Percentiles rank a stretch among this genome's conserved stretches.
phyloP scores from a whole-genome alignment of 30 jellyfish, hydroid and myxozoan genomes.

The Chrysaora quinquecirrha region DNA sequence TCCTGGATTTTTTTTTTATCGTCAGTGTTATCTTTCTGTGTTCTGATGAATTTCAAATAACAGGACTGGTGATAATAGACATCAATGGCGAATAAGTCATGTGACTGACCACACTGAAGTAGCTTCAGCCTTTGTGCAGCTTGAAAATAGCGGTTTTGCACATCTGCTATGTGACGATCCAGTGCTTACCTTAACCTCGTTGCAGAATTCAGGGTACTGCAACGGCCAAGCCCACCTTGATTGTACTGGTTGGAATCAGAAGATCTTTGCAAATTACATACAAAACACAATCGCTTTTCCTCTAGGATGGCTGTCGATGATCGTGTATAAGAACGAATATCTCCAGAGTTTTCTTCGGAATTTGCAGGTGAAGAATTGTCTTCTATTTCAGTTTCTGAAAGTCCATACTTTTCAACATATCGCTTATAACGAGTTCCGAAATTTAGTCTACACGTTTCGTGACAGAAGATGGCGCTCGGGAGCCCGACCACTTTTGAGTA shows the following conservation, averaged over 20 bases:
- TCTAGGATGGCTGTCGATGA: background rate
- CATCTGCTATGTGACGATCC: background rate
- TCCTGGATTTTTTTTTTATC: background rate
- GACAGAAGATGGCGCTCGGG: background rate
- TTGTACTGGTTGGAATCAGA: slow-evolving; percentile 9
- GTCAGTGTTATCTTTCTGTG: background rate
- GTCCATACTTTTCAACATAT: background rate
- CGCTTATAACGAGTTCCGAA: background rate
- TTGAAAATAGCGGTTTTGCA: background rate
- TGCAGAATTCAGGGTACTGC: background rate
- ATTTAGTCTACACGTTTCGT: background rate
- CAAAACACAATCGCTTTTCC: background rate
- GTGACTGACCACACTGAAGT: background rate
- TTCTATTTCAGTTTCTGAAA: background rate
- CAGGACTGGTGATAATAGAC: background rate
- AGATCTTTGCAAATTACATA: background rate
- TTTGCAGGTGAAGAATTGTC: background rate
- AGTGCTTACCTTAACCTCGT: background rate
- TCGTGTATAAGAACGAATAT: too few species aligned
- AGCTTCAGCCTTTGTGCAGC: background rate
- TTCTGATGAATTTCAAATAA: too few species aligned
- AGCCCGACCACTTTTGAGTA: background rate
- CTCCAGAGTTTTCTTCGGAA: background rate
- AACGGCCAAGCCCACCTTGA: background rate
- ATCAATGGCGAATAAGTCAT: background rate